Evolutionary conservation across 2,113 vertebrate genomes (phyloP), one percentile per base, ranked within the genome.

Genomic region (Meleagris gallopavo): DNA sequence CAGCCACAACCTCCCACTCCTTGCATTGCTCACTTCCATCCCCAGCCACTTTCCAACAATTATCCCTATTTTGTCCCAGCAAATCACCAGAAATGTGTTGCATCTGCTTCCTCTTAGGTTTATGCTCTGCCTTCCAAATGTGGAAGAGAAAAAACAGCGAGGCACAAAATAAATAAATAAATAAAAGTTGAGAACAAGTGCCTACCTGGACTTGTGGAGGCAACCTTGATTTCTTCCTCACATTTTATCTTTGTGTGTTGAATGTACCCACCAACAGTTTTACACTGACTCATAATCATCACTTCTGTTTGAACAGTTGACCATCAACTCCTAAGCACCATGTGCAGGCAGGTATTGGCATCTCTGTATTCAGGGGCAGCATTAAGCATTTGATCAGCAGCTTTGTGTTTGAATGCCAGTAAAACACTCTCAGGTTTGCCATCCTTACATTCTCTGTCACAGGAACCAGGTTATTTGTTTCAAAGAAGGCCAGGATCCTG

Each of bases 231-330:
- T 54, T 64, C 48, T 57, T 79, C 61, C 74, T 83, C 5, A 0
- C 2, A 0, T 19, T 41, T 9, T 38, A 5, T 61, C 50, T 89
- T 61, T 55, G 27, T 38, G 50, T 25, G 10, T 40, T 61, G 40
- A 83, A 27, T 14, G 4, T 46, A 27, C 25, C 36, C 5, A 8
- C n/a, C 41, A 6, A 19, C 6, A 22, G 48, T 76, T 87, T 72
- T 70, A 55, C 14, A 5, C 57, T 41, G 27, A 3, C 6, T 77
- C 41, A 55, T 32, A 29, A 25, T 55, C 20, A 27, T 16, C 1
- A 0, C 19, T 78, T 92, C 17, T 27, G 15, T 71, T 88, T 67
- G n/a, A 64, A 21, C 7, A 30, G 20, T 20, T 0, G 0, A 14
- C 32, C 8, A 14, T 0, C 17, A 13, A 64, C 18, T 55, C 57